These are phyloP conservation scores for Nyctibius bracteatus DNA, from an alignment of 2,113 vertebrate species.

Conservation along the genomic window DNA sequence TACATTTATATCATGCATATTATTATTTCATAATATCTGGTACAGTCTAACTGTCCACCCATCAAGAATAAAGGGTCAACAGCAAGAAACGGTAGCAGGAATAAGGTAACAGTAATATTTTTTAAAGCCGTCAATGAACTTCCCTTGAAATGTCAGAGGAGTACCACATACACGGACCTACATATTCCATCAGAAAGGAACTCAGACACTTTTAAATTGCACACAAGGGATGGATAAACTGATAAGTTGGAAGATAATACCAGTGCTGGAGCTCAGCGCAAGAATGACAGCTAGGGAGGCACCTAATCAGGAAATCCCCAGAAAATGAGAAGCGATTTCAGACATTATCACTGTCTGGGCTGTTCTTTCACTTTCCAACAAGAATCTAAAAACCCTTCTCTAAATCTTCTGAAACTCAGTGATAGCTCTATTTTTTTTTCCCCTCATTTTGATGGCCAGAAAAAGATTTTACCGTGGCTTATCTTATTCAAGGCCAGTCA, in stretches of 20 bases:
- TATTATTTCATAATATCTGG: background rate
- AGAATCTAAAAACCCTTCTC: background rate
- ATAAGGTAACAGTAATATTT: background rate
- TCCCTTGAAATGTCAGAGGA: background rate
- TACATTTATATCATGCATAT: background rate
- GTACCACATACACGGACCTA: fast-evolving
- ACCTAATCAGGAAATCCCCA: background rate
- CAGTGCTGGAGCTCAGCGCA: background rate
- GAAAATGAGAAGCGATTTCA: background rate
- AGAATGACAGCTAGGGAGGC: background rate
- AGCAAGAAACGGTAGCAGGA: background rate
- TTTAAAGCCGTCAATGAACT: background rate
- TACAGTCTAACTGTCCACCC: background rate
- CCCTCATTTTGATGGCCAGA: background rate
- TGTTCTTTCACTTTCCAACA: background rate
- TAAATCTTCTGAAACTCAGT: background rate
- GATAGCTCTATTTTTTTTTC: background rate
- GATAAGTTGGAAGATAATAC: background rate
- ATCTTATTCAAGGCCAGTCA: background rate
- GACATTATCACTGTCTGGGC: background rate
- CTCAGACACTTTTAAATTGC: background rate
- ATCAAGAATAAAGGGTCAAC: background rate
- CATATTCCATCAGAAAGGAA: background rate
- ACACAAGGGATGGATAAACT: background rate
- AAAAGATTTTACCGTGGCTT: background rate